Conservation (phyloP, 2,888 invertebrate genomes). For the Stenichneumon culpator region DNA sequence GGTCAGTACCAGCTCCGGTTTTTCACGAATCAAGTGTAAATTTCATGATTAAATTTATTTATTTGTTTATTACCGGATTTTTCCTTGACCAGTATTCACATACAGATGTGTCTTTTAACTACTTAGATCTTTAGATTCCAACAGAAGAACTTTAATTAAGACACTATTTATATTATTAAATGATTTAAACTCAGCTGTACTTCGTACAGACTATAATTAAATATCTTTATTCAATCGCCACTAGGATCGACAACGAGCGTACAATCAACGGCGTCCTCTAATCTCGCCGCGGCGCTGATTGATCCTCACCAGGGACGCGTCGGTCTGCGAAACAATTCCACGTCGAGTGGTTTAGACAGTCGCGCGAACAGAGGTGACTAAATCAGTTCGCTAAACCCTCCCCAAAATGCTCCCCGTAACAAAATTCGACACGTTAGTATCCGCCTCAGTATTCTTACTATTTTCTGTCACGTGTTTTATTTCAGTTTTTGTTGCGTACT, state of each 20-base stretch:
- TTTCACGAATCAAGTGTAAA: no score
- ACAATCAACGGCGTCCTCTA: conserved; percentile 85
- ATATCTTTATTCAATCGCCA: not conserved
- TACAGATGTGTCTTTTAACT: no score
- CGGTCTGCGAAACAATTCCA: conserved; percentile 80
- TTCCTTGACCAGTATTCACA: no score
- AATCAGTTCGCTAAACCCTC: conserved; percentile 78
- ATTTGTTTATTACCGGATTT: no score
- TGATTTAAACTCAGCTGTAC: no score
- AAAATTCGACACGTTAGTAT: conserved; percentile 78
- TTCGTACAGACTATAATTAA: not conserved
- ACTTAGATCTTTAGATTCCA: no score
- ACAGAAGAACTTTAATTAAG: not conserved
- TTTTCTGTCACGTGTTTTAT: conserved; percentile 41
- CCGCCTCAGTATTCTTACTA: conserved; percentile 68
- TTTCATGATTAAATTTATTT: not conserved
- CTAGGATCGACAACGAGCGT: conserved; percentile 83
- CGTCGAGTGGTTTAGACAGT: conserved; percentile 80
- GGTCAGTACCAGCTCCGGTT: conserved; percentile 73
- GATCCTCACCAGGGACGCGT: conserved; percentile 86
- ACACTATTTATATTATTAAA: conserved; percentile 1
- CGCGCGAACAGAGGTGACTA: conserved; percentile 84
- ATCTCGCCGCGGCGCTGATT: conserved; percentile 87
- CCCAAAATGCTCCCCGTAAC: conserved; percentile 75
- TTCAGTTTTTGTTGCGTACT: not conserved